These are phyloP conservation scores for Antennarius maculatus DNA, from an alignment of 2,797 vertebrate species.

Conservation along the genomic window DNA sequence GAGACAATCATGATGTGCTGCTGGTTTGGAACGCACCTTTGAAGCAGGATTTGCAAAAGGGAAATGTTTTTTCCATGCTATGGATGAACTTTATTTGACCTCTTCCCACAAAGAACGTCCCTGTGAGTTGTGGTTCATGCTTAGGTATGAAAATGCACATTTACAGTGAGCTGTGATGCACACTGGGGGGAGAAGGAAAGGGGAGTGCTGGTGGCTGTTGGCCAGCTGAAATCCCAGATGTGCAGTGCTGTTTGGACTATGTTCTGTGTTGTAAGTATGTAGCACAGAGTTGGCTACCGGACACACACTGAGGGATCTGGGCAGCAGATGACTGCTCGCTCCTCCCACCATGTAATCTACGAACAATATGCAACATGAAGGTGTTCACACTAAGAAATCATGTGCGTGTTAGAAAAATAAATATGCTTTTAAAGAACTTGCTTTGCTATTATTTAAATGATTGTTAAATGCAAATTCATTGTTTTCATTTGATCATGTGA, in stretches of 20 bases:
- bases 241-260: conserved; percentile 66
- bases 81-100: conserved; percentile 54
- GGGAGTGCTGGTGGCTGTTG: conserved; percentile 51
- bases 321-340: conserved; percentile 66
- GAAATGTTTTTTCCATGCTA: conserved; percentile 39
- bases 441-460: conserved; percentile 1
- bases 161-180: conserved; percentile 61
- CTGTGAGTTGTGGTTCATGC: conserved; percentile 38
- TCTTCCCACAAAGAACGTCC: conserved; percentile 47
- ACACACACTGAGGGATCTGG: conserved; percentile 69
- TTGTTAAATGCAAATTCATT: neutral
- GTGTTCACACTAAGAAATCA: conserved; percentile 25
- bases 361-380: conserved; percentile 38
- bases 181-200: conserved; percentile 41
- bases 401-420: neutral
- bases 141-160: conserved; percentile 59
- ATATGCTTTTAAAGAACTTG: neutral
- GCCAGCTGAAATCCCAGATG: conserved; percentile 75
- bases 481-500: neutral
- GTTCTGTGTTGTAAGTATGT: conserved; percentile 66
- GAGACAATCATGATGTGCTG: conserved; percentile 30
- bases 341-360: conserved; percentile 29
- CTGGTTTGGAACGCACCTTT: conserved; percentile 33
- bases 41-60: conserved; percentile 22
- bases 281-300: conserved; percentile 63